These are phyloP conservation scores for Microctenopoma steveboyesi DNA, from an alignment of 2,797 vertebrate genomes.

Conservation along the genomic window DNA sequence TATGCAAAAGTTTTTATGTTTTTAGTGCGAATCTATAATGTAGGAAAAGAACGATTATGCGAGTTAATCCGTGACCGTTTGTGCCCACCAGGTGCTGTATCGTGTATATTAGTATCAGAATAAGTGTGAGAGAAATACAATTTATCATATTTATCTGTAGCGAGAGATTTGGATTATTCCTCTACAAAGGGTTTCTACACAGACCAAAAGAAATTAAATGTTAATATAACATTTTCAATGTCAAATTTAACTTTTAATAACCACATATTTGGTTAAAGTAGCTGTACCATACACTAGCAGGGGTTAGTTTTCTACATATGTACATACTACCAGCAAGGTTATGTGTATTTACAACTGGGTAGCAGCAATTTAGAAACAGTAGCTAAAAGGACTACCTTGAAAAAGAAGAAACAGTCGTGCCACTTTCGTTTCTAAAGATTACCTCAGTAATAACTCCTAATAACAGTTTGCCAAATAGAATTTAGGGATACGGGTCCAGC, in stretches of 20 bases:
- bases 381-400: slow-evolving; percentile 47
- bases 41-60: not conserved
- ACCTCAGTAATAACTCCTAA: slow-evolving; percentile 14
- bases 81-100: too few species aligned
- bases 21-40: not conserved
- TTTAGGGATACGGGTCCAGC: slow-evolving; percentile 43
- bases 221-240: slow-evolving; percentile 84
- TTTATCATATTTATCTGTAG: slow-evolving; percentile 31
- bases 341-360: slow-evolving; percentile 75
- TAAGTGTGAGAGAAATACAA: slow-evolving; percentile 16
- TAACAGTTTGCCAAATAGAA: slow-evolving; percentile 56
- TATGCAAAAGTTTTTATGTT: not conserved
- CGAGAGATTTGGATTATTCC: slow-evolving; percentile 58
- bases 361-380: slow-evolving; percentile 68
- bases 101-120: slow-evolving; percentile 31
- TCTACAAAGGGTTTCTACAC: slow-evolving; percentile 67
- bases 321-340: slow-evolving; percentile 71
- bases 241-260: slow-evolving; percentile 62
- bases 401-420: slow-evolving; percentile 23
- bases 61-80: too few species aligned
- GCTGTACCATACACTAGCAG: slow-evolving; percentile 61
- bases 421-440: slow-evolving; percentile 27
- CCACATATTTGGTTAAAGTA: slow-evolving; percentile 69
- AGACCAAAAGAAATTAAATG: slow-evolving; percentile 73
- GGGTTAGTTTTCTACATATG: slow-evolving; percentile 76